Conservation (phyloP, 2,888 invertebrate species). For the Anagyrus pseudococci region DNA sequence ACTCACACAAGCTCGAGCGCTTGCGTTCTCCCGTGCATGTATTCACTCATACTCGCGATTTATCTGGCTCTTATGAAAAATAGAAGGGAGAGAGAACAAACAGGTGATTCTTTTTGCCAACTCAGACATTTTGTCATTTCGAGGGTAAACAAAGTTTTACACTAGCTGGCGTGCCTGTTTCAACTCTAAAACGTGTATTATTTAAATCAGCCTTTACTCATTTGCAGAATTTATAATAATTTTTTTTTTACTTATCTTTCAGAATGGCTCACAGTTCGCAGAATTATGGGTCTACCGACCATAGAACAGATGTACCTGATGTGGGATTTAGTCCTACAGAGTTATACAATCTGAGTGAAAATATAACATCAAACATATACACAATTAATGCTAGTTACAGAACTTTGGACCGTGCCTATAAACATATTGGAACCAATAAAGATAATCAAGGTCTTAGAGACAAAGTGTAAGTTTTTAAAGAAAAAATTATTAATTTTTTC, state of each 20-base stretch:
- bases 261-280: conserved; percentile 59
- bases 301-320: conserved; percentile 68
- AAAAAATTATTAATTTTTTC: too few species aligned
- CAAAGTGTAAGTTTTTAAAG: conserved; percentile 65
- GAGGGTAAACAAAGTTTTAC: too few species aligned
- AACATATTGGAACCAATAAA: conserved; percentile 76
- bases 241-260: too few species aligned
- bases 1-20: too few species aligned
- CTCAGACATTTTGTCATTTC: too few species aligned
- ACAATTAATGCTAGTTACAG: conserved; percentile 78
- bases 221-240: neutral
- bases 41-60: too few species aligned
- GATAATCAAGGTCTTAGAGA: conserved; percentile 75
- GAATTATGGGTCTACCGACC: conserved; percentile 60
- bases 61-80: too few species aligned
- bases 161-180: too few species aligned
- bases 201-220: neutral
- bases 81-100: too few species aligned
- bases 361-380: conserved; percentile 81
- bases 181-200: too few species aligned
- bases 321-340: conserved; percentile 79
- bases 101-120: too few species aligned
- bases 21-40: too few species aligned
- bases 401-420: conserved; percentile 75
- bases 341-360: conserved; percentile 80